phyloP scores from a whole-genome alignment of 2,113 vertebrate species.

The Caloenas nicobarica region DNA sequence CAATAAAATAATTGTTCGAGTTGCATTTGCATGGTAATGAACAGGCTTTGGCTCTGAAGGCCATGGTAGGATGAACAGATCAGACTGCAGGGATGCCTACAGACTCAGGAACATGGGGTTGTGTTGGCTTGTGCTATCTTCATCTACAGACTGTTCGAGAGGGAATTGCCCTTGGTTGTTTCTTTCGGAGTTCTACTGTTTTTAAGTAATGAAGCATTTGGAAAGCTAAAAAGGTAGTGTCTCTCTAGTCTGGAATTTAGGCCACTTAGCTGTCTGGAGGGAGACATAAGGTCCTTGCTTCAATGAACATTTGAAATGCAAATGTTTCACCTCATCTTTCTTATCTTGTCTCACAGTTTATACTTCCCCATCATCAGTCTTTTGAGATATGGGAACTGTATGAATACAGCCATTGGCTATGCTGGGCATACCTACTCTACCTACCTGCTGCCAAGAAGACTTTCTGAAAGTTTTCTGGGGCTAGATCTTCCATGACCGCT shows the following conservation, averaged over 20 bases:
- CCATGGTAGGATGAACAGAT: neutral
- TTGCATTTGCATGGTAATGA: neutral
- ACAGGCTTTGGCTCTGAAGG: neutral
- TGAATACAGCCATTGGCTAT: neutral
- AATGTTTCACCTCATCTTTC: neutral
- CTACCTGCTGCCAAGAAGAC: neutral
- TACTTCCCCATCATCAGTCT: neutral
- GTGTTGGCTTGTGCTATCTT: neutral
- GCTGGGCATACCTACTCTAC: neutral
- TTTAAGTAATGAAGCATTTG: neutral
- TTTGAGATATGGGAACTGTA: neutral
- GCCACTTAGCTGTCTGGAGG: neutral
- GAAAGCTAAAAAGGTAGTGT: neutral
- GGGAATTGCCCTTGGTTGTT: neutral
- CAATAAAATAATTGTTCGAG: neutral
- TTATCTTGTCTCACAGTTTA: neutral
- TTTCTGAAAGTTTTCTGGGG: neutral
- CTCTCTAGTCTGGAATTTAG: neutral
- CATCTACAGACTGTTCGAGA: neutral
- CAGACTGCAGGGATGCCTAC: neutral
- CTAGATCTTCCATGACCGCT: neutral
- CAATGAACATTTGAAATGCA: neutral
- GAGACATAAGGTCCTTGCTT: neutral
- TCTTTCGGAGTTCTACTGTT: neutral
- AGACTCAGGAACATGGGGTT: neutral